These are phyloP conservation scores for Haemorhous mexicanus DNA, from an alignment of 2,113 vertebrate genomes.

Conservation along the genomic window DNA sequence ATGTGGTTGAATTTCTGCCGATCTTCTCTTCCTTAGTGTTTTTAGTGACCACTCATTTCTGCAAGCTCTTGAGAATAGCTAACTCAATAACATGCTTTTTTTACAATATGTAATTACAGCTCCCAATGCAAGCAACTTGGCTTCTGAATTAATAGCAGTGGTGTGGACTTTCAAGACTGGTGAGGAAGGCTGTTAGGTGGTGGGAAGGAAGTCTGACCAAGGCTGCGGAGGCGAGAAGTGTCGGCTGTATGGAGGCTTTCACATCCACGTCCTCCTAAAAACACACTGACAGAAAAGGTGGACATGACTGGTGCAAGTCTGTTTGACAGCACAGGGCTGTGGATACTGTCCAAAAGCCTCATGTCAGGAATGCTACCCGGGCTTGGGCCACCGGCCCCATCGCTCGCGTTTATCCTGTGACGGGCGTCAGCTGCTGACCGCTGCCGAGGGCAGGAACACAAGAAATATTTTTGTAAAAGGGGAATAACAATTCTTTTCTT, in stretches of 20 bases:
- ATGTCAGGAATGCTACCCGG: accelerated
- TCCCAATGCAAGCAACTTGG: neutral
- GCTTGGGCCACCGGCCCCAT: neutral
- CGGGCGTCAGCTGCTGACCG: neutral
- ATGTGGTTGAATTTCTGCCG: neutral
- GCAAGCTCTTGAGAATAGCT: neutral
- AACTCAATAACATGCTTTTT: neutral
- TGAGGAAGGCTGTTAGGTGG: neutral
- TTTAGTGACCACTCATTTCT: neutral
- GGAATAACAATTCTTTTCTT: conserved; percentile 47
- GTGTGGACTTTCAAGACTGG: neutral
- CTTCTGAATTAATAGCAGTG: neutral
- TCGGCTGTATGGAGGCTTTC: neutral
- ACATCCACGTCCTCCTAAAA: neutral
- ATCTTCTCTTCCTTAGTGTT: neutral
- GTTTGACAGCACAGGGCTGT: too few species aligned
- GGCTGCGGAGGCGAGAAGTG: accelerated
- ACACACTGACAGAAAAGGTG: too few species aligned
- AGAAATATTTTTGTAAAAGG: conserved; percentile 34
- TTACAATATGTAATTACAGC: neutral
- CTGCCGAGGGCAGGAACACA: conserved; percentile 5
- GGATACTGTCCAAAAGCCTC: accelerated
- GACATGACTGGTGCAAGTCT: accelerated
- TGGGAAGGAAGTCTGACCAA: neutral
- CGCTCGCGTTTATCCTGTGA: neutral